Conservation (phyloP, 2,113 vertebrate species). For the Cynopterus brachyotis region DNA sequence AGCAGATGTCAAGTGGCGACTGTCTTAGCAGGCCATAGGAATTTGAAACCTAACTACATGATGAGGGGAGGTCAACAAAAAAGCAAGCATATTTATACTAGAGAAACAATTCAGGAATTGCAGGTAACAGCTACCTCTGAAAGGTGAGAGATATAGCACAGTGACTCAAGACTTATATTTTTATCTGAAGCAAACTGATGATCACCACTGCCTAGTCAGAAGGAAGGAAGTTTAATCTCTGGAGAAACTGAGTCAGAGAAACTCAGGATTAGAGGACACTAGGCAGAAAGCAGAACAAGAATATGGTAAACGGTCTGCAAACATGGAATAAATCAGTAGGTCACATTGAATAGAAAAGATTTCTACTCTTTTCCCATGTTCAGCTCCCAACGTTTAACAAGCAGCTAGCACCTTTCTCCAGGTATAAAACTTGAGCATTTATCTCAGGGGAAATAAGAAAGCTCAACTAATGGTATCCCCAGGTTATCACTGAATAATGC, state of each 20-base stretch:
- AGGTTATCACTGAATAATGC: background rate
- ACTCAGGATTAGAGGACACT: background rate
- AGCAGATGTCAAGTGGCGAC: slow-evolving; percentile 28
- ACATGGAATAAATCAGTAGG: background rate
- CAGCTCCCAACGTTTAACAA: background rate
- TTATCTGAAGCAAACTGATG: background rate
- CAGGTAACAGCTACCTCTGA: background rate
- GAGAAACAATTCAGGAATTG: background rate
- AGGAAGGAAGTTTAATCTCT: background rate
- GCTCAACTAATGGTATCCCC: background rate
- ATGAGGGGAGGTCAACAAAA: background rate
- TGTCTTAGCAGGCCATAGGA: background rate
- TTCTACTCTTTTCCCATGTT: background rate
- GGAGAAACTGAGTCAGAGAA: background rate
- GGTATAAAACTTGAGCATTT: background rate
- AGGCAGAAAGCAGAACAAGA: background rate
- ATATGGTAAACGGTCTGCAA: background rate
- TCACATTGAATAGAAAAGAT: background rate
- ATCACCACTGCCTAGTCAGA: background rate
- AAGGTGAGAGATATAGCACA: background rate
- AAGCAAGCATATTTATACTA: background rate
- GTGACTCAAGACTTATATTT: background rate
- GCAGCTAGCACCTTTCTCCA: background rate
- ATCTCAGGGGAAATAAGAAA: background rate
- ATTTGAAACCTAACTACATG: background rate